Evolutionary conservation across 2,113 vertebrate species (phyloP).

Genomic region (Casuarius casuarius): DNA sequence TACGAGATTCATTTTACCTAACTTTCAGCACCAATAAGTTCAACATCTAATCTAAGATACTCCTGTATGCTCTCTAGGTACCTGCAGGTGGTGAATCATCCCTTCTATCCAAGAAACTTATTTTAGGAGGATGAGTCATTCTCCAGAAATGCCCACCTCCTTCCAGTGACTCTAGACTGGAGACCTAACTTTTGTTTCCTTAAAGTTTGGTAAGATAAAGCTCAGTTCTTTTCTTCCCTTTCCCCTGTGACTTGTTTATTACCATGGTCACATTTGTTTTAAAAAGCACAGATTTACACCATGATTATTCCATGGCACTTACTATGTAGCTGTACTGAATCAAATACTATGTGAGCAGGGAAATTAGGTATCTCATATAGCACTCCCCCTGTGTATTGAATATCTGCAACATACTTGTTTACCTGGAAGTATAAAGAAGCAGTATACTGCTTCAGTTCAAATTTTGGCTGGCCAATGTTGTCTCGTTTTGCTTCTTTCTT

Average conservation of each 20-base stretch:
- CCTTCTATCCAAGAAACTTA: slow-evolving; percentile 37
- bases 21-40: not conserved
- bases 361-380: not conserved
- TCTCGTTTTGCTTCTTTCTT: not conserved
- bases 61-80: slow-evolving; percentile 9
- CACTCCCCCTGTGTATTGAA: not conserved
- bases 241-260: not conserved
- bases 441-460: not conserved
- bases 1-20: not conserved
- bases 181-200: not conserved
- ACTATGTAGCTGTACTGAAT: not conserved
- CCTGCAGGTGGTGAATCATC: slow-evolving; percentile 28
- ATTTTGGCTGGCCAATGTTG: not conserved
- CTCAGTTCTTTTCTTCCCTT: not conserved
- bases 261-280: not conserved
- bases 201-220: not conserved
- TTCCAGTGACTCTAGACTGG: not conserved
- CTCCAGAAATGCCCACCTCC: not conserved
- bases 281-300: not conserved
- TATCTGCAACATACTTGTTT: not conserved
- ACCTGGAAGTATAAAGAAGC: not conserved
- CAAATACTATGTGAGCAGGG: not conserved
- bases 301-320: not conserved
- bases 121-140: slow-evolving; percentile 1
- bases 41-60: not conserved